These are phyloP conservation scores for Rhabdornis inornatus DNA, from an alignment of 2,113 vertebrate species.

Conservation along the genomic window DNA sequence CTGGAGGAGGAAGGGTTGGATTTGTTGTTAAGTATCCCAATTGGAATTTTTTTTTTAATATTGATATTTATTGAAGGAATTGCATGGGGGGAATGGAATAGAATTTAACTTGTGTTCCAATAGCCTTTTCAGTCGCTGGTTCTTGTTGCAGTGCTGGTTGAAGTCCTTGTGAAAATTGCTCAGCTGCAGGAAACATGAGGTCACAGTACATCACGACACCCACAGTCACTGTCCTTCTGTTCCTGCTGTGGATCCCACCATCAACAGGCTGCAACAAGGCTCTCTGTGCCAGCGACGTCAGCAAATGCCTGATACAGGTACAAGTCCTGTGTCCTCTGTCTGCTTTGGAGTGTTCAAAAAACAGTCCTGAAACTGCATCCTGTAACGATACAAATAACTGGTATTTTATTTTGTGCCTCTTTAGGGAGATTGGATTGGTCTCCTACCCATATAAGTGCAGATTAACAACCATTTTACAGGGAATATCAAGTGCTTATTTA, in stretches of 20 bases:
- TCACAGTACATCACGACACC: slow-evolving; percentile 64
- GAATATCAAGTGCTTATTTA: background rate
- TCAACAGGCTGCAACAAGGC: slow-evolving; percentile 92
- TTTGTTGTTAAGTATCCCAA: background rate
- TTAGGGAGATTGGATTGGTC: background rate
- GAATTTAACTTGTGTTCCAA: background rate
- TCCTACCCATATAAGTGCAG: background rate
- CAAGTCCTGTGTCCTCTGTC: background rate
- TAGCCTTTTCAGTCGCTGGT: background rate
- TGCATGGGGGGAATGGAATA: background rate
- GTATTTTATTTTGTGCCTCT: background rate
- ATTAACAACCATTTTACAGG: background rate
- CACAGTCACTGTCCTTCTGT: slow-evolving; percentile 66
- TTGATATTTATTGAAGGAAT: background rate
- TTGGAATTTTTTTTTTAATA: background rate
- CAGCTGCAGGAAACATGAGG: slow-evolving; percentile 78
- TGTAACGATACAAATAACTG: background rate
- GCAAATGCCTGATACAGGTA: slow-evolving; percentile 98
- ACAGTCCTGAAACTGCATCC: background rate
- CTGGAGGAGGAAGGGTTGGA: background rate
- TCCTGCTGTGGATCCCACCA: slow-evolving; percentile 76
- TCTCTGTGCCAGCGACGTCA: slow-evolving; percentile 95
- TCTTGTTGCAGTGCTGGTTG: slow-evolving; percentile 41
- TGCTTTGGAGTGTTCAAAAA: background rate
- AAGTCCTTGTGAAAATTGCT: background rate